Evolutionary conservation across 2,888 invertebrate genomes (phyloP).

Genomic region (Zygothrica quintamaculata): DNA sequence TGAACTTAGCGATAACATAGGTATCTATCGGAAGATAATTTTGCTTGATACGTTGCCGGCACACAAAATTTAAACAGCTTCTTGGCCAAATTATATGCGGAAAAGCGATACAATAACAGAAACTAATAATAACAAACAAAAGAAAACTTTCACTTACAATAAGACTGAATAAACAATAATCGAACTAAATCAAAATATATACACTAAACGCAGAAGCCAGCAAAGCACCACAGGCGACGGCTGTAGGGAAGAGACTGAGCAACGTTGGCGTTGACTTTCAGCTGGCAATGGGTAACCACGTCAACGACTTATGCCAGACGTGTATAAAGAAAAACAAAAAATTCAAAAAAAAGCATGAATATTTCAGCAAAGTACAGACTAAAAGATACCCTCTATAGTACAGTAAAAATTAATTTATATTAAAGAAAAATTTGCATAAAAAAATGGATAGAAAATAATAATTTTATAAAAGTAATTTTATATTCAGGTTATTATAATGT

Average conservation of each 20-base stretch:
- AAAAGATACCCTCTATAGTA: too few relatives aligned
- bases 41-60: conserved; percentile 34
- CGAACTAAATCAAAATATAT: conserved; percentile 54
- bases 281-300: conserved; percentile 28
- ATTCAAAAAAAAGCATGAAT: too few relatives aligned
- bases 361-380: too few relatives aligned
- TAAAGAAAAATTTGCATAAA: too few relatives aligned
- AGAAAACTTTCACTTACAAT: conserved; percentile 66
- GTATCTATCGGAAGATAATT: conserved; percentile 45
- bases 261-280: conserved; percentile 34
- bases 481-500: too few relatives aligned
- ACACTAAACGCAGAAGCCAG: conserved; percentile 22
- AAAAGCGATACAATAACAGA: conserved; percentile 16
- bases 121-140: conserved; percentile 28
- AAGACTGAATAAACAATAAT: conserved; percentile 30
- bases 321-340: too few relatives aligned
- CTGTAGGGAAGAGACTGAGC: conserved; percentile 63
- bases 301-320: not conserved
- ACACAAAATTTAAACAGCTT: conserved; percentile 52
- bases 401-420: too few relatives aligned
- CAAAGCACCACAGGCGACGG: conserved; percentile 60
- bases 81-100: conserved; percentile 9
- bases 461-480: too few relatives aligned
- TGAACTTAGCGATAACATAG: conserved; percentile 13
- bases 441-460: too few relatives aligned